These are phyloP conservation scores for Delichon dasypus DNA, from an alignment of 2,797 vertebrate genomes.

Conservation along the genomic window DNA sequence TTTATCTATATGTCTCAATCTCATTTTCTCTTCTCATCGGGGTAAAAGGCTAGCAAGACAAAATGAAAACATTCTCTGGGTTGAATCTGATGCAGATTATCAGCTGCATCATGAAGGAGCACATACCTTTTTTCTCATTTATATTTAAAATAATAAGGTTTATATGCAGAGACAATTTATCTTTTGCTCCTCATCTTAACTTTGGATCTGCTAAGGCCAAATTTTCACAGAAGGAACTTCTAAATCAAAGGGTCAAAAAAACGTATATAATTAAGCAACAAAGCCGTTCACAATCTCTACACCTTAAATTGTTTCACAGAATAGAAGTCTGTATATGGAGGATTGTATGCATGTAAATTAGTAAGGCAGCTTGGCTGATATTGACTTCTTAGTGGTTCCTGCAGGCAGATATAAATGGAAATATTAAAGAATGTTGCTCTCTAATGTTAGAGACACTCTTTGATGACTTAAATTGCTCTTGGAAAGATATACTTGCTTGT, in stretches of 20 bases:
- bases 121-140: not conserved
- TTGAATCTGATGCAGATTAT: not conserved
- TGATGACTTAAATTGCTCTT: not conserved
- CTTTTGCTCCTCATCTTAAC: not conserved
- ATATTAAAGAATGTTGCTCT: not conserved
- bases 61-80: not conserved
- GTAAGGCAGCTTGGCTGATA: not conserved
- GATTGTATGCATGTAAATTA: not conserved
- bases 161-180: not conserved
- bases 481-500: not conserved
- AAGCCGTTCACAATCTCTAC: accelerated
- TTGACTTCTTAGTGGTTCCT: not conserved
- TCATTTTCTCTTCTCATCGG: not conserved
- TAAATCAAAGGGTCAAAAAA: not conserved
- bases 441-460: not conserved
- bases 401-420: not conserved
- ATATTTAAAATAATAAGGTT: not conserved
- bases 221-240: not conserved
- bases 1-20: not conserved
- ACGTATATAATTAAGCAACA: not conserved
- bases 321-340: not conserved
- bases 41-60: not conserved
- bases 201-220: not conserved
- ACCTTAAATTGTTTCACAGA: not conserved
- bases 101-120: not conserved